phyloP scores from a whole-genome alignment of 2,797 vertebrate genomes.

The Sebastes nivosus region DNA sequence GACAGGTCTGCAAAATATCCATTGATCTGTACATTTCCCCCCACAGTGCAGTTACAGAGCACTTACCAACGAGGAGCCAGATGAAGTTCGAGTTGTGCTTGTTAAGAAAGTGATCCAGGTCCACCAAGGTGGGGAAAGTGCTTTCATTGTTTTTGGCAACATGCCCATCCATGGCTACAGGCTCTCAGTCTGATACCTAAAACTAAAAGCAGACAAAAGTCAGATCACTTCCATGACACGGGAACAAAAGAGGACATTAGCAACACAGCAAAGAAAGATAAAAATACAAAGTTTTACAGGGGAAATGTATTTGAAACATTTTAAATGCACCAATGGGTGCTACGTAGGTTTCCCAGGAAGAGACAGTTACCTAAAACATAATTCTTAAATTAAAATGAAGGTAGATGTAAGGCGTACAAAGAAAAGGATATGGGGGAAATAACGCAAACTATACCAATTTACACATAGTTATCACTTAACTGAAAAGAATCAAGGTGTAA shows the following conservation, averaged over 20 bases:
- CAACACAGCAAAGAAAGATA: background rate
- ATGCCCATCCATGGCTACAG: slow-evolving; percentile 90
- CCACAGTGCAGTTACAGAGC: background rate
- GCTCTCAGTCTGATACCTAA: slow-evolving; percentile 54
- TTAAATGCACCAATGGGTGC: too few relatives aligned
- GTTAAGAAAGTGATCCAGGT: slow-evolving; percentile 91
- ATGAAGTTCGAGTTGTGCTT: slow-evolving; percentile 96
- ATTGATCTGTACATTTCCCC: background rate
- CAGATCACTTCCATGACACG: background rate
- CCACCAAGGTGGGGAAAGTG: slow-evolving; percentile 88
- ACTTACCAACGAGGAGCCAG: slow-evolving; percentile 97
- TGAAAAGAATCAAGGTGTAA: background rate
- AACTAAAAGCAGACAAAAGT: slow-evolving; percentile 42
- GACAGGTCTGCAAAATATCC: background rate
- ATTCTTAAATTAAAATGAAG: background rate
- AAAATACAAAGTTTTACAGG: background rate
- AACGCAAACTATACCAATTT: background rate
- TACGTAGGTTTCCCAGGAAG: background rate
- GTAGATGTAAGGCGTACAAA: background rate
- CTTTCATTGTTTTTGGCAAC: slow-evolving; percentile 88
- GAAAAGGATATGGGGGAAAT: background rate
- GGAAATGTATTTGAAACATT: background rate
- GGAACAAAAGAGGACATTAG: background rate
- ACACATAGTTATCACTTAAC: background rate
- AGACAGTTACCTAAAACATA: background rate